Evolutionary conservation across 2,888 invertebrate species (phyloP).

Genomic region (Tridacna crocea): DNA sequence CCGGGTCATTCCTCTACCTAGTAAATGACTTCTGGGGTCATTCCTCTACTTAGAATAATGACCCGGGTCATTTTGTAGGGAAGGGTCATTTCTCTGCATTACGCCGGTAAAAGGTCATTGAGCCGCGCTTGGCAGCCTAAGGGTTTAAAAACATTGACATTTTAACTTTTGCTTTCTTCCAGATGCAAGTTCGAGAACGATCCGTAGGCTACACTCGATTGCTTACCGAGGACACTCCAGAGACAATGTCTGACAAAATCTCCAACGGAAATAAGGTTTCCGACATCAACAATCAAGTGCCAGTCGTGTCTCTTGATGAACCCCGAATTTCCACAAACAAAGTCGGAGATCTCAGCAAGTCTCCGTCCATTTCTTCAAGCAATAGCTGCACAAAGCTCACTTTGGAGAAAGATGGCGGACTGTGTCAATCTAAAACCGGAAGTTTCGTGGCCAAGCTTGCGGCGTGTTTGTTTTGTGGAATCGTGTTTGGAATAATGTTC

Average conservation of each 20-base stretch:
- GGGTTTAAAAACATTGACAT: too few species aligned
- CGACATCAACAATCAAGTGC: slow-evolving; percentile 18
- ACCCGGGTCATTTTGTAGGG: too few species aligned
- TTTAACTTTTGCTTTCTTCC: neutral
- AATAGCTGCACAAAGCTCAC: slow-evolving; percentile 50
- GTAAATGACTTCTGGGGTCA: too few species aligned
- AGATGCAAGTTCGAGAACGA: slow-evolving; percentile 14
- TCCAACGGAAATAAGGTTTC: slow-evolving; percentile 44
- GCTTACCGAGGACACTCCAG: neutral
- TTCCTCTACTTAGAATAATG: too few species aligned
- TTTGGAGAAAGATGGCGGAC: slow-evolving; percentile 21
- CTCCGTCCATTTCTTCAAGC: slow-evolving; percentile 41
- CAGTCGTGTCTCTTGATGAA: neutral
- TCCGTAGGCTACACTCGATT: neutral
- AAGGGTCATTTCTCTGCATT: too few species aligned
- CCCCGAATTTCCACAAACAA: slow-evolving; percentile 14
- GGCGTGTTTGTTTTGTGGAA: slow-evolving; percentile 51
- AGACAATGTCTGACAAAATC: slow-evolving; percentile 15
- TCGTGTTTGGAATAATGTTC: slow-evolving; percentile 60
- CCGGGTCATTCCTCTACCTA: too few species aligned
- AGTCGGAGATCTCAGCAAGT: slow-evolving; percentile 25
- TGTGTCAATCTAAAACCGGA: slow-evolving; percentile 16
- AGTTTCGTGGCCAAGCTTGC: slow-evolving; percentile 35
- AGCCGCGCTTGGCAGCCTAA: too few species aligned
- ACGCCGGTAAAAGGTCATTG: too few species aligned